A percentile compares a stretch with the other conserved stretches of the same genome.
Conservation (phyloP, 2,888 invertebrate genomes). For the Crocallis elinguaria region DNA sequence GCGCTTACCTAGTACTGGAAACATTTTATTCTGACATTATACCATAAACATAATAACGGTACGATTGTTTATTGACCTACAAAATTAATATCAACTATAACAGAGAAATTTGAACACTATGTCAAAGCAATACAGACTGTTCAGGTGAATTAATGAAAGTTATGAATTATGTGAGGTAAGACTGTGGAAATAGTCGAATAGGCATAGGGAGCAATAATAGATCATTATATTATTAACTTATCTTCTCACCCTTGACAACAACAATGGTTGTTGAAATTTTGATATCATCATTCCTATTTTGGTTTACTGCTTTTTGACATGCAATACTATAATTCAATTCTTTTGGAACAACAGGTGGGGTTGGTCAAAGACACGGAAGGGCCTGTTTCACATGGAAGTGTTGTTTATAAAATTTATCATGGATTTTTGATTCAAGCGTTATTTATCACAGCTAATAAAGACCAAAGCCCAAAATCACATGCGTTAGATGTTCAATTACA, state of each 20-base stretch:
- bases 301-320: slow-evolving; percentile 75
- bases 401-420: not conserved
- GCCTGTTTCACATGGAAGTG: slow-evolving; percentile 5
- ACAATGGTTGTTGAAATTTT: slow-evolving; percentile 81
- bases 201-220: slow-evolving; percentile 73
- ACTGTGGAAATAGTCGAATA: slow-evolving; percentile 67
- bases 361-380: slow-evolving; percentile 37
- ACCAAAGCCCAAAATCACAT: no score
- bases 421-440: not conserved
- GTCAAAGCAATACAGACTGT: slow-evolving; percentile 23
- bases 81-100: slow-evolving; percentile 28
- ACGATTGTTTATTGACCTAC: slow-evolving; percentile 61
- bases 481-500: no score
- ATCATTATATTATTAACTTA: slow-evolving; percentile 84
- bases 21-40: slow-evolving; percentile 79
- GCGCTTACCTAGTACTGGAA: slow-evolving; percentile 64
- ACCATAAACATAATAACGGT: slow-evolving; percentile 74
- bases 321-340: slow-evolving; percentile 80
- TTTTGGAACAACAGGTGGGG: slow-evolving; percentile 64
- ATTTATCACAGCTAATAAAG: not conserved
- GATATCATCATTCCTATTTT: slow-evolving; percentile 76
- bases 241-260: slow-evolving; percentile 84
- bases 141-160: slow-evolving; percentile 32
- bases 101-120: slow-evolving; percentile 42
- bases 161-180: slow-evolving; percentile 55